Evolutionary conservation across 35 echinoderm and acorn worm genomes (phyloP).

Genomic region (Ptychodera flava): DNA sequence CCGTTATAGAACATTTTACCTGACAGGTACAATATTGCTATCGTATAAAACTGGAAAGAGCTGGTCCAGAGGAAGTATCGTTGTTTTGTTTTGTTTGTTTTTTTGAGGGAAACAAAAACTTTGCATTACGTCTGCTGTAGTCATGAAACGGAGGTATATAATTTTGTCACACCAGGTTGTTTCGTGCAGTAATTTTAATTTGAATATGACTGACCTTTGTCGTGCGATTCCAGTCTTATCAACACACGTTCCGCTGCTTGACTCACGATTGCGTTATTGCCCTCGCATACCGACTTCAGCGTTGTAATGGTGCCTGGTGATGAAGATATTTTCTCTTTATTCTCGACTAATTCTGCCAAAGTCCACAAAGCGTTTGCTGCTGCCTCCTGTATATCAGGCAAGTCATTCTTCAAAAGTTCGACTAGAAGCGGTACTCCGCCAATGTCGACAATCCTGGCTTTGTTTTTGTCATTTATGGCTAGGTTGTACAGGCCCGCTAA

Average conservation of each 20-base stretch:
- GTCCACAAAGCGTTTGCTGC: not conserved
- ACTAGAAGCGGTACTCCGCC: not conserved
- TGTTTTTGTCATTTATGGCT: not conserved
- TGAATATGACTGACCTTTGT: no score
- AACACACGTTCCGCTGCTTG: not conserved
- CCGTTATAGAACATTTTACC: not conserved
- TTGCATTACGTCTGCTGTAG: no score
- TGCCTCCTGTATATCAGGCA: not conserved
- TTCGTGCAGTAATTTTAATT: no score
- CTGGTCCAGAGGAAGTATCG: no score
- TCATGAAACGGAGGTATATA: no score
- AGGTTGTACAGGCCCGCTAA: not conserved
- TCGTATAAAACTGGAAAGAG: no score
- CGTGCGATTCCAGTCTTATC: not conserved
- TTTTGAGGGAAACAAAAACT: no score
- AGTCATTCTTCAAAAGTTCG: not conserved
- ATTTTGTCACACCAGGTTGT: no score
- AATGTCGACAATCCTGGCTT: not conserved
- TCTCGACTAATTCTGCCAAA: not conserved
- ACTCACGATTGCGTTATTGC: not conserved
- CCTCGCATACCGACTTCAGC: not conserved
- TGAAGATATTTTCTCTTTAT: not conserved
- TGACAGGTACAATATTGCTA: no score
- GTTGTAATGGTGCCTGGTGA: not conserved
- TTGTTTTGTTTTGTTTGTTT: no score